Evolutionary conservation across 2,113 vertebrate genomes (phyloP).

Genomic region (Ginglymostoma cirratum): DNA sequence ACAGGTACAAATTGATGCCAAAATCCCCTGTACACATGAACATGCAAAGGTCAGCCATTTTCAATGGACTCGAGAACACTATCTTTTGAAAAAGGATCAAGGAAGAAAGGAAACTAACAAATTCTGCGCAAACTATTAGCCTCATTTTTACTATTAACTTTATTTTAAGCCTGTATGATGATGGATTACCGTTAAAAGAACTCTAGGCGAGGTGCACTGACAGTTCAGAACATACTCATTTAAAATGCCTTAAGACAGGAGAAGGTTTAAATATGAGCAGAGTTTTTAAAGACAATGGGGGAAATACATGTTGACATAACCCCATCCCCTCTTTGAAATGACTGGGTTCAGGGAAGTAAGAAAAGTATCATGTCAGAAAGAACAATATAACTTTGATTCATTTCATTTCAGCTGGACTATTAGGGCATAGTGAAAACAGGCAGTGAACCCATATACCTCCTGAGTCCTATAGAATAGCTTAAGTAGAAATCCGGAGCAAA

Average conservation of each 20-base stretch:
- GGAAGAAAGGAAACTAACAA: not conserved
- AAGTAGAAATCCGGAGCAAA: not conserved
- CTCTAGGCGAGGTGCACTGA: not conserved
- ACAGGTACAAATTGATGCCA: not conserved
- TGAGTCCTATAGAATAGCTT: not conserved
- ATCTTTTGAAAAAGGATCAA: slow-evolving; percentile 3
- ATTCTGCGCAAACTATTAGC: not conserved
- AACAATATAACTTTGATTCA: not conserved
- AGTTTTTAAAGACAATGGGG: not conserved
- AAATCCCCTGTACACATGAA: not conserved
- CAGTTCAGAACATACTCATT: not conserved
- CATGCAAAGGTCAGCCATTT: not conserved
- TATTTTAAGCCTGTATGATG: not conserved
- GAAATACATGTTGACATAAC: not conserved
- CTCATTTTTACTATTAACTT: not conserved
- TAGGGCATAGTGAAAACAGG: not conserved
- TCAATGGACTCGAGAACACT: not conserved
- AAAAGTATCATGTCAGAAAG: not conserved
- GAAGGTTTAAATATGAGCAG: not conserved
- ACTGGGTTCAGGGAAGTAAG: not conserved
- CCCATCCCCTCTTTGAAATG: not conserved
- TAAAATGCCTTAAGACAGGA: not conserved
- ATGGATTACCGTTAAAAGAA: not conserved
- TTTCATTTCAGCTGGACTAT: not conserved
- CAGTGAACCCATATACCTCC: not conserved